These are phyloP conservation scores for Agrilus biguttatus DNA, from an alignment of 2,888 invertebrate genomes.

Conservation along the genomic window DNA sequence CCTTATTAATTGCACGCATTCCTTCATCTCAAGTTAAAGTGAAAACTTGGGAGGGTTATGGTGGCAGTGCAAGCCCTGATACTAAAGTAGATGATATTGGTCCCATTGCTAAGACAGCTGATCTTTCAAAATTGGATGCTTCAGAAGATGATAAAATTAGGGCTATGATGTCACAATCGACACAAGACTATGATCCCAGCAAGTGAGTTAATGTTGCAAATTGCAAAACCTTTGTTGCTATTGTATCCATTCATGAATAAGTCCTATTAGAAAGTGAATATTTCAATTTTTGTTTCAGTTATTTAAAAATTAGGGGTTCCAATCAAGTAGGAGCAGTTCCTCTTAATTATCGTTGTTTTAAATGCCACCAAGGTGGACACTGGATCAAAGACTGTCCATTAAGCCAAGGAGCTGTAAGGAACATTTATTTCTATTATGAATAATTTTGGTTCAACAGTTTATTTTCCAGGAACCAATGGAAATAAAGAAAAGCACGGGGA, in stretches of 20 bases:
- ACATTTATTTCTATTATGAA: neutral
- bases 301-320: conserved; percentile 75
- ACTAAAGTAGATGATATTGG: conserved; percentile 27
- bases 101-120: conserved; percentile 53
- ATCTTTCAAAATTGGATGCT: conserved; percentile 78
- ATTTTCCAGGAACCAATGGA: conserved; percentile 47
- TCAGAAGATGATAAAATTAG: conserved; percentile 96
- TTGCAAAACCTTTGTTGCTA: neutral
- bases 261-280: neutral
- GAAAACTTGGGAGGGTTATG: conserved; percentile 47
- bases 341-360: conserved; percentile 82
- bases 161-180: conserved; percentile 95
- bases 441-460: neutral
- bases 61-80: conserved; percentile 32
- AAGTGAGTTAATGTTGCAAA: conserved; percentile 51
- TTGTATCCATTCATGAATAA: neutral
- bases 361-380: conserved; percentile 90
- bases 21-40: conserved; percentile 68
- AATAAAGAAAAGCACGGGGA: conserved; percentile 90
- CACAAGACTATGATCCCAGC: conserved; percentile 92
- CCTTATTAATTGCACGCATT: conserved; percentile 84
- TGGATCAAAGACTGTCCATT: conserved; percentile 95
- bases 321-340: conserved; percentile 85
- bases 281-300: conserved; percentile 42
- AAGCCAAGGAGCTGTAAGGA: conserved; percentile 38